Base-by-base conservation (phyloP, 2,888 invertebrate species). In the Caenorhabditis sp. region DNA sequence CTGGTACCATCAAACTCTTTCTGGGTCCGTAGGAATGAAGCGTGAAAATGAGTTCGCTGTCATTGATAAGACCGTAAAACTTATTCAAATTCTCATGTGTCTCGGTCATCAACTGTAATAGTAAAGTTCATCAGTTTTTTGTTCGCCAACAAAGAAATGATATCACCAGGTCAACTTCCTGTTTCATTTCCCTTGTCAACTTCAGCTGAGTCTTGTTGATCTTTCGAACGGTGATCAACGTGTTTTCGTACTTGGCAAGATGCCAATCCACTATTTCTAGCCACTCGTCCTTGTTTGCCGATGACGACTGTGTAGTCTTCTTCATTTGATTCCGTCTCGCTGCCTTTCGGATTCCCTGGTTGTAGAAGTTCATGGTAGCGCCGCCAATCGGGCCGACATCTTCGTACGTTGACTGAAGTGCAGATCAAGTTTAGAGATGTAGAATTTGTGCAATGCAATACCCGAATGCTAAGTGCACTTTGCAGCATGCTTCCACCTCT, bases 1-100 rank as follows among this genome's bases (percentile, higher is more conserved):
- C 13, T 11, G 2, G 39, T 9, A 81, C 83, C 63, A 95, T 95
- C 90, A 97, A 93, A 92, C 96, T 96, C 90, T 97, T 97, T 92
- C 96, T 95, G 91, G 95, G 94, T 92, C 96, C 96, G 91, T 97
- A 97, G 91, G 96, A 95, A 79, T 95, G 95, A 91, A 96, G 93
- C 90, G 97, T 93, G 89, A 94, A 92, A 89, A 96, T 93, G 85
- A 94, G 93, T 91, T 94, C 93, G 70, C 95, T 94, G 90, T 96
- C 95, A 78, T 81, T 81, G 53, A 83, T 72, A 4, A 81, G 56
- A 78, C 97, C 97, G 90, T 96, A 95, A 91, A 97, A 97, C 70
- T 95, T 94, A 91, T 96, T 96, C 81, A 97, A 93, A 91, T 97
- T 96, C 90, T 95, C 95, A 91, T 97, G 96, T 37, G 95, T 73